Evolutionary conservation across 2,888 invertebrate genomes (phyloP).

Genomic region (Halocaridina rubra): DNA sequence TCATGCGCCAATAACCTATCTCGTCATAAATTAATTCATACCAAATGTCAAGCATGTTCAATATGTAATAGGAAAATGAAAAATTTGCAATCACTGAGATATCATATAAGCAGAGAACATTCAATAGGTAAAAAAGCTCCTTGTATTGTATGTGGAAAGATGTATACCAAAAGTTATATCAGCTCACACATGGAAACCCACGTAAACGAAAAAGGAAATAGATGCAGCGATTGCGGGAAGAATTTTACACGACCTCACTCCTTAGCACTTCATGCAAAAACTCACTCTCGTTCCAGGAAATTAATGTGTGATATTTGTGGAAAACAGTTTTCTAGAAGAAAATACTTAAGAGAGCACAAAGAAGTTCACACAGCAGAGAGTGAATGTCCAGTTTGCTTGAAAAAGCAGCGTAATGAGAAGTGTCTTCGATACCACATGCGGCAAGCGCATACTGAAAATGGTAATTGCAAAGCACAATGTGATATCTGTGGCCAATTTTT

Average conservation of each 20-base stretch:
- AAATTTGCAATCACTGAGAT: conserved; percentile 59
- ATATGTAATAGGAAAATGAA: conserved; percentile 65
- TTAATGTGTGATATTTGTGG: background rate
- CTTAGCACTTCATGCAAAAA: background rate
- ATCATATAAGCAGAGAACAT: conserved; percentile 64
- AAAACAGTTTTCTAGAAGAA: background rate
- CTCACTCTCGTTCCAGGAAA: background rate
- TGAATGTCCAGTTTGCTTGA: background rate
- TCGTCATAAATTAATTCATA: conserved; percentile 61
- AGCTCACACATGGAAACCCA: background rate
- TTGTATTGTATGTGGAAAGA: background rate
- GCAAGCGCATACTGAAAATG: background rate
- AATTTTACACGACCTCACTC: background rate
- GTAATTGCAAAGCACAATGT: conserved; percentile 64
- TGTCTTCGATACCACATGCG: background rate
- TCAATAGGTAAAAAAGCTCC: conserved; percentile 18
- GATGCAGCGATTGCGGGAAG: background rate
- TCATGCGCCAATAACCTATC: conserved; percentile 62
- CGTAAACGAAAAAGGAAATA: background rate
- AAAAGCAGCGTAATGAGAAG: background rate
- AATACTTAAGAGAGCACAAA: background rate
- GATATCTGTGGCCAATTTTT: conserved; percentile 65
- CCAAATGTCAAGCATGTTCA: conserved; percentile 63
- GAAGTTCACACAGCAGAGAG: background rate
- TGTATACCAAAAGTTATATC: background rate